Base-by-base conservation (phyloP, 2,797 vertebrate species). In the Champsocephalus esox region DNA sequence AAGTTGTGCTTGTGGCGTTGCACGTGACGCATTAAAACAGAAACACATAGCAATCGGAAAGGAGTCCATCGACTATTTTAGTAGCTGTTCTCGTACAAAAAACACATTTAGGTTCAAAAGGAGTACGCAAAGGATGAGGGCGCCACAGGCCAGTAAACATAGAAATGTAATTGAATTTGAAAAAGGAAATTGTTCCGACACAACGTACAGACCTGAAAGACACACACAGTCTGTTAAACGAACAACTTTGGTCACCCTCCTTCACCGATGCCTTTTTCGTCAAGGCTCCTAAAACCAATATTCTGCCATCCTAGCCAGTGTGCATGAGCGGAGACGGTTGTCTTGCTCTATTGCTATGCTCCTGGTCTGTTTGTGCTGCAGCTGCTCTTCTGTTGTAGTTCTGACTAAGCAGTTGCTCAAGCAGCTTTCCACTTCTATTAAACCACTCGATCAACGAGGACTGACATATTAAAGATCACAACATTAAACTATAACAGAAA, bases 321-420 rank as follows among this genome's bases (percentile, higher is more conserved):
- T 66, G 55, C 7, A 3, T 1, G 24, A 54, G 38, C 55, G 21
- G 9, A 49, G 12, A 24, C 73, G 67, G 41, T 16, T 6, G 41
- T 8, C 56, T n/a, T 32, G 10, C 63, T 24, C 63, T 38, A 55
- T 68, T 68, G 61, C 32, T 41, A 41, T 24, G 50, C 65, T 41
- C n/a, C 57, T 9, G 28, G 11, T 43, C 65, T 75, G 49, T 55
- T 67, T 68, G 62, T 69, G 44, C 66, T 56, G 51, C 44, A 21
- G 59, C 66, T 56, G 43, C 44, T 75, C 16, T 44, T 63, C 45
- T 68, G 16, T 56, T 66, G 46, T 49, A 66, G 62, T 60, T 54
- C 63, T 73, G 48, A 21, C 54, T 16, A 16, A 73, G 38, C 16
- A 65, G 45, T 11, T 28, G 21, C 44, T 73, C 19, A 46, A 9